phyloP scores from a whole-genome alignment of 2,797 vertebrate species.

The Melanogrammus aeglefinus region DNA sequence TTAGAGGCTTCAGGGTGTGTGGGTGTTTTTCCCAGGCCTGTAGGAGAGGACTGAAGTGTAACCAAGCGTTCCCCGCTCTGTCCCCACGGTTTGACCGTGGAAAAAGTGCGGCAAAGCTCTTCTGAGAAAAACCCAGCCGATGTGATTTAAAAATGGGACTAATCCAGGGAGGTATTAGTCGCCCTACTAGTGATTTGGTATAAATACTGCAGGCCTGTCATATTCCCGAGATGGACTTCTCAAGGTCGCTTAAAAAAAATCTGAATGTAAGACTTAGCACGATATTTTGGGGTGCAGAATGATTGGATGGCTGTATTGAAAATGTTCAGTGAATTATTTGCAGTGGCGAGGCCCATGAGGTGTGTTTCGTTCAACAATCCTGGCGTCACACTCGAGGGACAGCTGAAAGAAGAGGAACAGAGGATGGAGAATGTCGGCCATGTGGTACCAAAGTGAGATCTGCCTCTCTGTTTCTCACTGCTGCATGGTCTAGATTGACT shows the following conservation, averaged over 20 bases:
- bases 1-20: constrained; percentile 29
- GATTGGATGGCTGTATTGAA: neutral
- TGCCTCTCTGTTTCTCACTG: constrained; percentile 11
- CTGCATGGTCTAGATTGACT: constrained; percentile 31
- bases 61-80: constrained; percentile 21
- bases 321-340: neutral
- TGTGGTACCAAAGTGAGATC: neutral
- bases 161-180: constrained; percentile 32
- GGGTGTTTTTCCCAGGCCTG: constrained; percentile 1
- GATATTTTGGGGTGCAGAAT: constrained; percentile 16
- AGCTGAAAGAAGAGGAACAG: neutral
- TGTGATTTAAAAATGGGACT: constrained; percentile 31
- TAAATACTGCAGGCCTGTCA: constrained; percentile 17
- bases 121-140: constrained; percentile 40
- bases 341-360: neutral
- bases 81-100: constrained; percentile 38
- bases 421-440: neutral
- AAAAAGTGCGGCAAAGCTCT: constrained; percentile 42
- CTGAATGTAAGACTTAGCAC: neutral
- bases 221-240: constrained; percentile 28
- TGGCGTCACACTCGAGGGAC: neutral
- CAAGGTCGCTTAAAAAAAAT: neutral
- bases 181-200: constrained; percentile 17
- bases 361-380: neutral
- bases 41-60: constrained; percentile 40